These are phyloP conservation scores for Cyclina sinensis DNA, from an alignment of 1,140 invertebrate species.

Conservation along the genomic window DNA sequence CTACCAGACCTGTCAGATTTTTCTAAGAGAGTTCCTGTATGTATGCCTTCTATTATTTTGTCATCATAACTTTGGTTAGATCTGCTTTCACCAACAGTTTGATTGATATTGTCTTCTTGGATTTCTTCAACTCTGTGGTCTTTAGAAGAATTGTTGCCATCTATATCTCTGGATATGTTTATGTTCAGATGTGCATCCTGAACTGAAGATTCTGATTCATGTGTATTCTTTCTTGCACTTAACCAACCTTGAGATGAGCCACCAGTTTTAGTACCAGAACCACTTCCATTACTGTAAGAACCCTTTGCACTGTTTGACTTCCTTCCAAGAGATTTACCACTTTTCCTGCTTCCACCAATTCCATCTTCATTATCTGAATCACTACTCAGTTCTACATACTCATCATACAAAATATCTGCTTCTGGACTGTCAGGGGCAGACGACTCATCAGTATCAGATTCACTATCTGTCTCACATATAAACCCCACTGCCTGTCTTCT, in stretches of 20 bases:
- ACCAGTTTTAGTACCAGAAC: not conserved
- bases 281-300: not conserved
- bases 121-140: too few relatives aligned
- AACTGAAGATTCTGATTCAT: not conserved
- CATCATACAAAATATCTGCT: conserved; percentile 48
- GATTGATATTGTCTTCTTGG: too few relatives aligned
- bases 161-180: not conserved
- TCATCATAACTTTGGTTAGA: too few relatives aligned
- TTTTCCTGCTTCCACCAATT: not conserved
- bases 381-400: conserved; percentile 60
- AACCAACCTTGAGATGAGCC: not conserved
- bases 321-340: not conserved
- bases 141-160: not conserved
- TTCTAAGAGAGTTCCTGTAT: too few relatives aligned
- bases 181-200: not conserved
- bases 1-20: not conserved
- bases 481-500: conserved; percentile 62
- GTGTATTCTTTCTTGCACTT: not conserved
- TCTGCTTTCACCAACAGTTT: too few relatives aligned
- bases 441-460: conserved; percentile 44
- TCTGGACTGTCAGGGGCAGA: conserved; percentile 14
- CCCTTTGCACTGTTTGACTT: not conserved
- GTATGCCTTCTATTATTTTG: too few relatives aligned
- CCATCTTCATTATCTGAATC: conserved; percentile 34
- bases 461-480: conserved; percentile 63